Evolutionary conservation across 2,113 vertebrate genomes (phyloP), one percentile per base, ranked within the genome.

Genomic region (Tragelaphus buxtoni): DNA sequence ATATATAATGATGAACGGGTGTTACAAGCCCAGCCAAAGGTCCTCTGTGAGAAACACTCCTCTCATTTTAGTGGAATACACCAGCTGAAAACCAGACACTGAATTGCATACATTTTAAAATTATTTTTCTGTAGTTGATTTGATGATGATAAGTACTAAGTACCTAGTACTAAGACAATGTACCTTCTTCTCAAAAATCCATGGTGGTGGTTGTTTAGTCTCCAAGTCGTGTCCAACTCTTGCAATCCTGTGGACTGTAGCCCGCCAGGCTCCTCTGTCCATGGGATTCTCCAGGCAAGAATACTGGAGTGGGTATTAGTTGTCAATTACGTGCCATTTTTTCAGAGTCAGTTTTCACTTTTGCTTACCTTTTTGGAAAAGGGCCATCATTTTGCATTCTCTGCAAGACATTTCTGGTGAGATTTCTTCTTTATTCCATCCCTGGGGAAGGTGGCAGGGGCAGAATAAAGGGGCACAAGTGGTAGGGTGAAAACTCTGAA

Each of bases 181-280:
- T 90, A 65, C 24, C 74, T 86, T 47, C 74, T 86, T 47, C 49
- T 5, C 39, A 74, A 82, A 79, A 72, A 86, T 69, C 16, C 17
- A 20, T 26, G 3, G 63, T 72, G 47, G 22, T 60, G n/a, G 9
- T 39, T 58, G 22, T 58, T 39, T 39, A 39, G 35, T 72, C 35
- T 72, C 18, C 0, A 0, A 42, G 69, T 42, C 6, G 0, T 42
- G 69, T 74, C 69, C 1, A 0, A 42, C 69, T 74, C 69, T 74
- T 42, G 69, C 69, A 74, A 26, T 39, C 20, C 69, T 39, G 22
- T 74, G 5, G 10, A 26, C 10, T 26, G 11, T 42, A 74, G 69
- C 39, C 39, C 11, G 0, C 10, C 69, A 74, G 69, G 69, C 11
- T 26, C 6, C 12, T 74, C 39, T 74, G 69, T 24, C 69, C 7